Base-by-base conservation (phyloP, 2,797 vertebrate species). In the Falco berigora region DNA sequence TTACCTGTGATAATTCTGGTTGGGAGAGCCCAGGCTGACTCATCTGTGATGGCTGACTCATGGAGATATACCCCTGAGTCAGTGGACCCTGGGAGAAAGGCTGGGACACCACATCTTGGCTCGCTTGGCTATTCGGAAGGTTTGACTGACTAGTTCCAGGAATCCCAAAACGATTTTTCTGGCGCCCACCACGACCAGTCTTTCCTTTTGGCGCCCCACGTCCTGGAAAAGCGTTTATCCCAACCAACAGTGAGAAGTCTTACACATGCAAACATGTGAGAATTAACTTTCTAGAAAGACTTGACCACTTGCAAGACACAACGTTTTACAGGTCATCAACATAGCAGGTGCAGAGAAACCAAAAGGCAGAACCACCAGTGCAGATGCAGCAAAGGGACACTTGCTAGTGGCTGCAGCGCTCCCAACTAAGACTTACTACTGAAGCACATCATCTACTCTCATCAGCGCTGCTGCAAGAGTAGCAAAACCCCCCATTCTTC, bases 1-100 rank as follows among this genome's bases (percentile, higher is more conserved):
- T 97, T 97, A 99, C 99, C 98, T 99, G 99, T 44, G 99, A 99
- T 94, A 99, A 98, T 96, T 99, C 99, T 0, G 99, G 99, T 92
- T 99, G 99, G 85, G 99, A 99, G 90, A 99, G 99, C 88, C 99
- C 99, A 10, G 99, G 99, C 97, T 99, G 99, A 97, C 99, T 99
- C 99, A 99, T 99, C 98, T 99, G 99, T 0, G 99, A 99, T 8
- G 99, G 99, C 96, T 99, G 99, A 97, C 99, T 99, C 99, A 99
- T 99, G 97, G 99, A 99, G 98, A 99, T 99, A 96, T 99, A 99
- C 62, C 99, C 99, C 97, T 99, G 99, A 9, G 99, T 99, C 97
- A 99, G 98, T 1, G 99, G 99, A 2, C 99, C 99, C 98, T 99
- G 99, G 3, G 99, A 99, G 98, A 99, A 99, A 20, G 99, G 98